Evolutionary conservation across 2,888 invertebrate species (phyloP), one percentile per base, ranked within the genome.

Genomic region (Drosophila ustulata): DNA sequence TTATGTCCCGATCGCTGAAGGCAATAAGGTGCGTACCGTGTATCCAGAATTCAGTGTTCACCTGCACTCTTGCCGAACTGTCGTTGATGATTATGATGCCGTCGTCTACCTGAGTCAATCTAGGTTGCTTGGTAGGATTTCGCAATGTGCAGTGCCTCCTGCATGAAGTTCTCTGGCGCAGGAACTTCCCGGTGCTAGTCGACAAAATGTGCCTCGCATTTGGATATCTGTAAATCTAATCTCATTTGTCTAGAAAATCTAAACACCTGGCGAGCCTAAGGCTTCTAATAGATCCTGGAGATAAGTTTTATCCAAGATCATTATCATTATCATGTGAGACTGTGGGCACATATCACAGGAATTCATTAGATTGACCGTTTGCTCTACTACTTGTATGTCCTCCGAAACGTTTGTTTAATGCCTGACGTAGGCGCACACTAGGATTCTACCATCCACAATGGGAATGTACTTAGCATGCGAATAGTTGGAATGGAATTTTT

Each of bases 271-370:
- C 18, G 1, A 18, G 18, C 26, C 26, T 46, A 46, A 46, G 11
- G 26, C 26, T n/a, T 26, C 18, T 18, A 18, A 46, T 6, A 46
- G 26, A n/a, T 26, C 46, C 26, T 46, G 26, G 6, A 71, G 32
- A 18, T 71, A 63, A 6, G 63, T 55, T 23, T 50, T 55, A 39
- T 63, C 57, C 7, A 66, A 39, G 8, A 9, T 46, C 46, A 67
- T 8, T n/a, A 62, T 46, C 5, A 56, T 62, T 18, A 43, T 61
- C 66, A 66, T 69, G 25, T 64, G 58, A 9, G 64, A 56, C 43
- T 50, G 64, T 3, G 64, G 64, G 13, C 64, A 64, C 51, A 39
- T 43, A 26, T 59, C 56, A 18, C 11, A 45, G 8, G 30, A 30
- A 30, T 30, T 30, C 7, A 30, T 7, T 45, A 66, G 32, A 5